Base-by-base conservation (phyloP, 2,797 vertebrate genomes). In the Okamejei kenojei region DNA sequence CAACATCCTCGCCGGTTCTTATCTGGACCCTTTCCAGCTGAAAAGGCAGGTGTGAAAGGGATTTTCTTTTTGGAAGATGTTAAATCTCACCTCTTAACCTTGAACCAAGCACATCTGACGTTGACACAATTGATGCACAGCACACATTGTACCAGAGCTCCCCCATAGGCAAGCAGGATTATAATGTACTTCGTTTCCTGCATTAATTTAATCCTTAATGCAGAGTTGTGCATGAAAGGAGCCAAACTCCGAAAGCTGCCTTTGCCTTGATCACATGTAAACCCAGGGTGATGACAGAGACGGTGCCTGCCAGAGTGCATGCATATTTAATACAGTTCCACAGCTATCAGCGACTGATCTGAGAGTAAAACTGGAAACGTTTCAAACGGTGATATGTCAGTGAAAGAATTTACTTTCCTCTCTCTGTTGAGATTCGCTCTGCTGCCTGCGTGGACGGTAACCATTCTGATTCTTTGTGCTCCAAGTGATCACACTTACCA, bases 211-310 rank as follows among this genome's bases (percentile, higher is more conserved):
- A 68, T 88, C 7, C 84, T 88, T 68, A 88, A 68, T n/a, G n/a
- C 61, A 68, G 84, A 29, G 7, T n/a, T 88, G 35, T 19, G 15
- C 19, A n/a, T 88, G 84, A 88, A 65, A 88, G n/a, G 15, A 88
- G 61, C 61, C n/a, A 68, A 65, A 88, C 35, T 19, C 61, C 61
- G 8, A 35, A 88, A 65, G 84, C 84, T 65, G 61, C 7, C 29
- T 88, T 68, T 68, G 84, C 84, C 61, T 88, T 88, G 61, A 88
- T 88, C 84, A 65, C 63, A 68, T n/a, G 68, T 88, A 65, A 88
- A 88, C n/a, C 63, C n/a, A 35, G 61, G 84, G 84, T 88, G 84
- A 65, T 88, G 84, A 88, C 63, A 68, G 61, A 32, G 61, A 19
- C 35, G 63, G 61, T 5, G 63, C 84, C 32, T 88, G 84, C 65